Conservation (phyloP, 2,797 vertebrate species). For the Notoglanidium macrostoma region DNA sequence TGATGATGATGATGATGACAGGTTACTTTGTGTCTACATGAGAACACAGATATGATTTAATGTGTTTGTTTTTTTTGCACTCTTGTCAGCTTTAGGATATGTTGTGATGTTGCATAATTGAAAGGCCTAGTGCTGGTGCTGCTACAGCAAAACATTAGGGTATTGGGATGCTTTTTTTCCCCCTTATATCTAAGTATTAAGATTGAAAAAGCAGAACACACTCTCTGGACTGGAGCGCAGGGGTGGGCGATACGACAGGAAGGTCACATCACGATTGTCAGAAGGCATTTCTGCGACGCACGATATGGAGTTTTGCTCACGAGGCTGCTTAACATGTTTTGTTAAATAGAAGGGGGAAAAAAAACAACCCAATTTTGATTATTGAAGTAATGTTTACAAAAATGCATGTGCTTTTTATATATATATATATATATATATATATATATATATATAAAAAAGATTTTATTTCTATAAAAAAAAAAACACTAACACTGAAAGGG, state of each 20-base stretch:
- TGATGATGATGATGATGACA: slow-evolving; percentile 15
- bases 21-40: slow-evolving; percentile 23
- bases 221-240: neutral
- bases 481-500: too few relatives aligned
- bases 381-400: neutral
- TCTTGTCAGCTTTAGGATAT: neutral
- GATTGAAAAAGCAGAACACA: too few relatives aligned
- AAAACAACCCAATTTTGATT: neutral
- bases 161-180: neutral
- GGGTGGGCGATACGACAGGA: neutral
- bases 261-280: neutral
- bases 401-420: neutral
- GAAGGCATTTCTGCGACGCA: neutral
- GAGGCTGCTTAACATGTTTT: neutral
- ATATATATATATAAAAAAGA: too few relatives aligned
- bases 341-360: too few relatives aligned
- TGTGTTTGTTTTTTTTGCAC: neutral
- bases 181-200: neutral
- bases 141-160: neutral
- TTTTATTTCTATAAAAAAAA: too few relatives aligned
- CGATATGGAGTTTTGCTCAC: neutral
- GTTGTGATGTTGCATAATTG: slow-evolving; percentile 1
- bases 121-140: slow-evolving; percentile 16
- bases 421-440: too few relatives aligned
- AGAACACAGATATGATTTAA: neutral